Evolutionary conservation across 2,113 vertebrate genomes (phyloP).

Genomic region (Erythrocebus patas): DNA sequence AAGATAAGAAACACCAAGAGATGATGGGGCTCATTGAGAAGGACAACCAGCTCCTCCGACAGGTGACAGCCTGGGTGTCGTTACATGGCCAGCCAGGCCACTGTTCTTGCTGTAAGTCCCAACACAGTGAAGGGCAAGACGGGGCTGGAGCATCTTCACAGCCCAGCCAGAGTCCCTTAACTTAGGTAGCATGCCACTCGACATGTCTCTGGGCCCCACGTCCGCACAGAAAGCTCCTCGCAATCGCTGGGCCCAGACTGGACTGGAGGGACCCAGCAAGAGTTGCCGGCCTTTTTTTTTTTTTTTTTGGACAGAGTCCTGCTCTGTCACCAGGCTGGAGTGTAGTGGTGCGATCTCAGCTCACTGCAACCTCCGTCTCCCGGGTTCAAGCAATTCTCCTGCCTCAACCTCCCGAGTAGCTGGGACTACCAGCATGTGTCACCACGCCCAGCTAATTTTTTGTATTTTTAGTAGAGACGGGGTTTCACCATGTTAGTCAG

Average conservation of each 20-base stretch:
- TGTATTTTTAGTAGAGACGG: too few species aligned
- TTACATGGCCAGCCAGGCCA: background rate
- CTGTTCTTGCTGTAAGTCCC: too few species aligned
- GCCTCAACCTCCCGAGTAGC: too few species aligned
- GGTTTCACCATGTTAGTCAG: too few species aligned
- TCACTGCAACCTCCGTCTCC: too few species aligned
- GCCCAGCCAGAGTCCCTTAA: background rate
- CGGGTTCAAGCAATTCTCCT: too few species aligned
- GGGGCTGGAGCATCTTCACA: accelerated
- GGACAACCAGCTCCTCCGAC: constrained; percentile 76
- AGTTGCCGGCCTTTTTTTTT: too few species aligned
- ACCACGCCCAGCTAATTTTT: too few species aligned
- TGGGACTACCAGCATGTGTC: too few species aligned
- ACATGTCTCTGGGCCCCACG: accelerated
- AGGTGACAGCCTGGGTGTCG: constrained; percentile 68
- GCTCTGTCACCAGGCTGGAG: too few species aligned
- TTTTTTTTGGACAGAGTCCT: too few species aligned
- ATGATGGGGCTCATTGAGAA: constrained; percentile 38
- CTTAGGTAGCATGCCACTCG: accelerated
- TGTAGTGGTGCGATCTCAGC: too few species aligned
- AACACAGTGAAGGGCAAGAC: accelerated
- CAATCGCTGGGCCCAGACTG: accelerated
- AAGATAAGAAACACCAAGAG: constrained; percentile 73
- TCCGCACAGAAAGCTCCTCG: background rate
- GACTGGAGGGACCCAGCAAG: background rate